Conservation (phyloP, 2,888 invertebrate genomes). For the Tetheella fluctuosa region DNA sequence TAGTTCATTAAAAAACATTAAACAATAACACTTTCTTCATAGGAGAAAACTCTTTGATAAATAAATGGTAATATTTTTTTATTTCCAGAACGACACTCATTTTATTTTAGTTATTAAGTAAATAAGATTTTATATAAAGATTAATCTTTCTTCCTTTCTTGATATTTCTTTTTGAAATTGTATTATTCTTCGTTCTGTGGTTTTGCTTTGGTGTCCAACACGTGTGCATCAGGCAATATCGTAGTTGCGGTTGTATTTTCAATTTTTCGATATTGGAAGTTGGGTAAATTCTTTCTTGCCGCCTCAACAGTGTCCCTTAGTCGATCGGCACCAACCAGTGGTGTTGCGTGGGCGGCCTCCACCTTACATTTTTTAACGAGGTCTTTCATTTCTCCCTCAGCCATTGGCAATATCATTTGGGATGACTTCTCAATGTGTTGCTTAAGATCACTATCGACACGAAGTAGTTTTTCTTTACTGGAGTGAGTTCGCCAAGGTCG, state of each 20-base stretch:
- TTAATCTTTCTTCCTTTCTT: neutral
- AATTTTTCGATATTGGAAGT: constrained; percentile 68
- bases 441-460: constrained; percentile 67
- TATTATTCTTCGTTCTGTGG: neutral
- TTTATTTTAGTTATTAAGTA: no score
- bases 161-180: no score
- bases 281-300: constrained; percentile 66
- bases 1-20: no score
- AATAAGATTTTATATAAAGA: no score
- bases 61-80: no score
- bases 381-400: constrained; percentile 57
- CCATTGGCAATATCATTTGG: constrained; percentile 54
- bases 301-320: constrained; percentile 65
- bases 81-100: no score
- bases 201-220: constrained; percentile 19
- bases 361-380: constrained; percentile 59
- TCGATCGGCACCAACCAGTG: constrained; percentile 45
- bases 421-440: constrained; percentile 60
- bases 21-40: no score
- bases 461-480: constrained; percentile 65
- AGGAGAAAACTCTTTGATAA: no score
- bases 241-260: constrained; percentile 67
- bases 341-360: constrained; percentile 36
- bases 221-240: constrained; percentile 60
- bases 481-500: constrained; percentile 74